phyloP scores from a whole-genome alignment of 2,113 vertebrate genomes.

The Thomomys bottae region DNA sequence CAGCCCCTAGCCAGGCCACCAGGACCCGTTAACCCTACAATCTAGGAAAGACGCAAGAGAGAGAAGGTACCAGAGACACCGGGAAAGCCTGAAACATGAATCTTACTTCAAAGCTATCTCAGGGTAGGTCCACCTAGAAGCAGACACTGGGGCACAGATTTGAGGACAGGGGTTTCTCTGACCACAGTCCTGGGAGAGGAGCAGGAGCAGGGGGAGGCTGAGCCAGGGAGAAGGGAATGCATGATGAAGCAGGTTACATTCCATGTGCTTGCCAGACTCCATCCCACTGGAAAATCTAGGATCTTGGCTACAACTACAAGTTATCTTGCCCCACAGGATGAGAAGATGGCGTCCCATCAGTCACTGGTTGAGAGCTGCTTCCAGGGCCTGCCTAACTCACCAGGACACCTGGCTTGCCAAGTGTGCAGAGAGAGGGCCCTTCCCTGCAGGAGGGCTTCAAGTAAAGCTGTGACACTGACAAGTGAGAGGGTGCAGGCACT shows the following conservation, averaged over 20 bases:
- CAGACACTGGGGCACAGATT: not conserved
- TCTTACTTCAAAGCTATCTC: not conserved
- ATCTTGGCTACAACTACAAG: not conserved
- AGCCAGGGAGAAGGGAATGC: not conserved
- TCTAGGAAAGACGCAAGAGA: not conserved
- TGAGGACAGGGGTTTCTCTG: not conserved
- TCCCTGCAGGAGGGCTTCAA: not conserved
- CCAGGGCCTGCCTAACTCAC: not conserved
- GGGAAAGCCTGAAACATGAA: not conserved
- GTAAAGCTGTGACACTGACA: not conserved
- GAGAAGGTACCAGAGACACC: not conserved
- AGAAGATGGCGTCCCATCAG: not conserved
- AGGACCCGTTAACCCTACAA: not conserved
- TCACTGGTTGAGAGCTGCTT: not conserved
- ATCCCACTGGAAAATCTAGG: not conserved
- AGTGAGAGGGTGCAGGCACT: no score
- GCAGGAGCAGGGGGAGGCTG: not conserved
- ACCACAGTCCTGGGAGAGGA: not conserved
- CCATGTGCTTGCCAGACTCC: not conserved
- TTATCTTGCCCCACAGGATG: not conserved
- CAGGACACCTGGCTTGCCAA: not conserved
- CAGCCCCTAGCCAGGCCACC: not conserved
- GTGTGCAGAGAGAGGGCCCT: not conserved
- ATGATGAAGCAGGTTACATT: no score
- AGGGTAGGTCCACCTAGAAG: not conserved